phyloP scores from a whole-genome alignment of 2,113 vertebrate genomes.

The Tenrec ecaudatus region DNA sequence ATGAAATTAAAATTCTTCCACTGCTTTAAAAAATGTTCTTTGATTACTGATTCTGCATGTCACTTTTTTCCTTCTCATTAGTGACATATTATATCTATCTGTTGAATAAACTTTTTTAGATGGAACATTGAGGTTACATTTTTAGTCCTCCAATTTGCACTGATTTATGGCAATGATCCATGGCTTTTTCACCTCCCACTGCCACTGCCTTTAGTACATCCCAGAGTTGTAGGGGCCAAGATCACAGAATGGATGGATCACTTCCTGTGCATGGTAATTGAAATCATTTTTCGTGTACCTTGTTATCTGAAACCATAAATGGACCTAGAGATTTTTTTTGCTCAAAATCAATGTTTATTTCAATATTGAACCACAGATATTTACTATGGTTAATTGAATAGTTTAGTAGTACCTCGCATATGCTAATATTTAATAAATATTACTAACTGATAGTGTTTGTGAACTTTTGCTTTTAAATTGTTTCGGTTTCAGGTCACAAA shows the following conservation, averaged over 20 bases:
- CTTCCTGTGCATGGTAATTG: neutral
- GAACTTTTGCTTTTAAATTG: neutral
- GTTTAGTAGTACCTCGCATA: neutral
- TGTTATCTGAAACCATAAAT: neutral
- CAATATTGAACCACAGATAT: neutral
- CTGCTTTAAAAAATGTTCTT: conserved; percentile 13
- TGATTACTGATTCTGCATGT: conserved; percentile 49
- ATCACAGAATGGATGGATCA: neutral
- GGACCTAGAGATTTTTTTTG: neutral
- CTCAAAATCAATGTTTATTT: neutral
- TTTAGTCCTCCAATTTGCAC: conserved; percentile 52
- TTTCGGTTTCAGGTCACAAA: conserved; percentile 8
- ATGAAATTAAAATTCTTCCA: conserved; percentile 48
- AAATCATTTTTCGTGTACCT: neutral
- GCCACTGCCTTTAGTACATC: neutral
- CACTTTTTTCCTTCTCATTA: conserved; percentile 65
- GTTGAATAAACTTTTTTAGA: conserved; percentile 65
- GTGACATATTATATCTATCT: conserved; percentile 58
- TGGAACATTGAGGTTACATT: conserved; percentile 67
- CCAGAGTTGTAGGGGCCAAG: neutral
- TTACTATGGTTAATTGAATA: neutral
- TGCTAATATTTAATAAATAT: neutral
- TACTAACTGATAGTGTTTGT: neutral
- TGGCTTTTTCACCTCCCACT: conserved; percentile 34
- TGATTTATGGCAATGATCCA: conserved; percentile 35